These are phyloP conservation scores for Botia kubotai DNA, from an alignment of 2,797 vertebrate genomes.

Conservation along the genomic window DNA sequence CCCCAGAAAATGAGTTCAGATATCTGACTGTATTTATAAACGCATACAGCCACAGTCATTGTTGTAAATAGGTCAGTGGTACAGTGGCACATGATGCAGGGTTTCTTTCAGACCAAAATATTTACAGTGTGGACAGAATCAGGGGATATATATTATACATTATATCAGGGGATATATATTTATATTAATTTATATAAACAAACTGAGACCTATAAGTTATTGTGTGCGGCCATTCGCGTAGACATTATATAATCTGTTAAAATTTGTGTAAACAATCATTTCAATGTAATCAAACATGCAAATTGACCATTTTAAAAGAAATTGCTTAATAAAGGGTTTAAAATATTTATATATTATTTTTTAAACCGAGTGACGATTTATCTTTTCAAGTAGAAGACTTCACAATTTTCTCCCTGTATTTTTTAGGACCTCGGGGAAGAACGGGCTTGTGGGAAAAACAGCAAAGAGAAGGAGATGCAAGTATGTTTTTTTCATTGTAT, in stretches of 20 bases:
- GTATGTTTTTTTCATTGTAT: conserved; percentile 45
- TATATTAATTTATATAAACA: background rate
- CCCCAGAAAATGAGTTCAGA: conserved; percentile 50
- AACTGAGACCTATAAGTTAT: background rate
- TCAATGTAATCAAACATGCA: background rate
- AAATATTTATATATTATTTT: too few species aligned
- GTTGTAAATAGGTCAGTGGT: conserved; percentile 60
- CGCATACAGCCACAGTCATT: conserved; percentile 22
- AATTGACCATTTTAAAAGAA: background rate
- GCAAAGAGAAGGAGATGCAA: conserved; percentile 66
- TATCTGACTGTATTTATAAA: conserved; percentile 65
- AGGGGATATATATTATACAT: too few species aligned
- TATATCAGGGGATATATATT: background rate
- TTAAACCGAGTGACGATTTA: background rate
- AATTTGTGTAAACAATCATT: background rate
- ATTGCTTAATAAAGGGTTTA: too few species aligned
- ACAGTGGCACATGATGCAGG: conserved; percentile 37
- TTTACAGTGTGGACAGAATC: conserved; percentile 18
- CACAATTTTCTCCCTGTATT: background rate
- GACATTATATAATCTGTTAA: conserved; percentile 5
- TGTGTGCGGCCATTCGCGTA: background rate
- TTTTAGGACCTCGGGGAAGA: conserved; percentile 62
- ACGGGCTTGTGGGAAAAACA: conserved; percentile 51
- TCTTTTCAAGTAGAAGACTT: background rate
- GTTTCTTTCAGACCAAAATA: conserved; percentile 27